Evolutionary conservation across 2,888 invertebrate species (phyloP).

Genomic region (Taenaris catops): DNA sequence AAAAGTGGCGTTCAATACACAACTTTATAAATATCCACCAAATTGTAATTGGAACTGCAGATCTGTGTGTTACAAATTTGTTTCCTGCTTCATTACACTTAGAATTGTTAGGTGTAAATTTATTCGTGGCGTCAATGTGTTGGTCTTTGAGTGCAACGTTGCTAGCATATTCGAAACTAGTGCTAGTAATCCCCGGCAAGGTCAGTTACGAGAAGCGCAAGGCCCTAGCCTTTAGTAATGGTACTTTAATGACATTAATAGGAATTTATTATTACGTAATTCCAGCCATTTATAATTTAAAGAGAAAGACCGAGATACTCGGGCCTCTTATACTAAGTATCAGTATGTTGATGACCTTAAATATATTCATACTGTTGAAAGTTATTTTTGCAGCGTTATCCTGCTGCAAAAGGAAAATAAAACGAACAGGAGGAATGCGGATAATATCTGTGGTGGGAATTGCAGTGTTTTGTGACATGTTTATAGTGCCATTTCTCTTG

Average conservation of each 20-base stretch:
- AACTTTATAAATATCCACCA: slow-evolving; percentile 27
- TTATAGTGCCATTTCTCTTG: slow-evolving; percentile 10
- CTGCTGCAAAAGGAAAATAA: slow-evolving; percentile 13
- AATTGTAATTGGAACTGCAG: slow-evolving; percentile 22
- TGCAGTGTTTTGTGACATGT: slow-evolving; percentile 23
- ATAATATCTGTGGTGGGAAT: slow-evolving; percentile 16
- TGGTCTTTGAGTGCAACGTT: slow-evolving; percentile 26
- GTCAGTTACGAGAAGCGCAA: slow-evolving; percentile 23
- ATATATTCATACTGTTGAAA: slow-evolving; percentile 16
- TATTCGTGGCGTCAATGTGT: slow-evolving; percentile 15
- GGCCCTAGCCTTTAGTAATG: slow-evolving; percentile 15
- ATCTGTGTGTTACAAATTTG: slow-evolving; percentile 14
- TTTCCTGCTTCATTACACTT: neutral
- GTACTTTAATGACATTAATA: slow-evolving; percentile 8
- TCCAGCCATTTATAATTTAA: slow-evolving; percentile 4
- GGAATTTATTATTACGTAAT: slow-evolving; percentile 11
- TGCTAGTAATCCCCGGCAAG: slow-evolving; percentile 21
- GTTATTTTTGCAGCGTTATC: slow-evolving; percentile 14
- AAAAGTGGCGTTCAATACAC: slow-evolving; percentile 26
- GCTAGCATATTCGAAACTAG: slow-evolving; percentile 24
- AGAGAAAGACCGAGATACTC: neutral
- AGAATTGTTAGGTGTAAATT: slow-evolving; percentile 3
- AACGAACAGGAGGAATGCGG: slow-evolving; percentile 7
- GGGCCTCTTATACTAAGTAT: neutral
- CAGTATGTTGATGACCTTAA: slow-evolving; percentile 14